These are phyloP conservation scores for Peromyscus eremicus DNA, from an alignment of 2,797 vertebrate species.

Conservation along the genomic window DNA sequence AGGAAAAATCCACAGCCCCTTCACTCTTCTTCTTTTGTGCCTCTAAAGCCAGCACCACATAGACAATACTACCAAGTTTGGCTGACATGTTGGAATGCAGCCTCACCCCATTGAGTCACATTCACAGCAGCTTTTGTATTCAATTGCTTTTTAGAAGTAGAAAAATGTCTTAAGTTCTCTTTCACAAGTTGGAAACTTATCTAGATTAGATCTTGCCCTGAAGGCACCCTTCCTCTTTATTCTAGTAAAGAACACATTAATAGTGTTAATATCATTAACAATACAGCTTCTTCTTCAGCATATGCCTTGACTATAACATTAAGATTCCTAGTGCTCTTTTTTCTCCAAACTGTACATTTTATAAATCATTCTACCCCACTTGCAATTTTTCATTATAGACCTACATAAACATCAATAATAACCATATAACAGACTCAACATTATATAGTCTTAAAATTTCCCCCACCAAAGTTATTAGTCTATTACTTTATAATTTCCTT, in stretches of 20 bases:
- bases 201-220: too few species aligned
- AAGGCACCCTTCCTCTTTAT: too few species aligned
- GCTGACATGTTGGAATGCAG: too few species aligned
- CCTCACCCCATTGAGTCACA: too few species aligned
- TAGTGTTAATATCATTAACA: neutral
- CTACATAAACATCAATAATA: neutral
- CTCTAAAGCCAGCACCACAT: too few species aligned
- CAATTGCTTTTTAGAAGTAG: too few species aligned
- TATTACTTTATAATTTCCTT: neutral
- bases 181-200: too few species aligned
- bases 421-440: neutral
- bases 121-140: too few species aligned
- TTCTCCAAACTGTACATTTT: neutral
- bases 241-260: neutral
- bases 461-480: neutral
- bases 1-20: too few species aligned
- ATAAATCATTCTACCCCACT: neutral
- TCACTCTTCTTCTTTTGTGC: too few species aligned
- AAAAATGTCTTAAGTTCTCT: too few species aligned
- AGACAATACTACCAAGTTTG: too few species aligned
- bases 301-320: neutral
- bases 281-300: neutral
- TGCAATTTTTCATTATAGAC: neutral
- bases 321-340: neutral
- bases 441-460: neutral